Evolutionary conservation across 2,113 vertebrate species (phyloP), one percentile per base, ranked within the genome.

Genomic region (Pomatorhinus ruficollis): DNA sequence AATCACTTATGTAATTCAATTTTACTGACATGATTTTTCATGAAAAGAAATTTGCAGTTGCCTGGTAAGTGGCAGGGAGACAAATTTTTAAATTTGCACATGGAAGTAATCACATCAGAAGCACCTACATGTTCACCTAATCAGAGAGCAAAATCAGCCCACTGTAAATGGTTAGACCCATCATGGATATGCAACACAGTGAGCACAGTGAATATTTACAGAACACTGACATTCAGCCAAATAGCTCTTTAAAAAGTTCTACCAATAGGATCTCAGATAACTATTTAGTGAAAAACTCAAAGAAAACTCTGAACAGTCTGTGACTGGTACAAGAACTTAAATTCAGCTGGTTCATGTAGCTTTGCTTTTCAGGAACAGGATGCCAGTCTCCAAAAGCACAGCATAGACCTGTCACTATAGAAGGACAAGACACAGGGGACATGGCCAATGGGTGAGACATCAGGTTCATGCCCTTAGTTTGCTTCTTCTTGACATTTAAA

Each of bases 371-470:
- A 57, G n/a, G 37, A 89, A 28, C 5, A 30, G 17, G 9, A 40
- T 5, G 0, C 40, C 40, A 66, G 30, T 40, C 56, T 78, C 31
- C 68, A 56, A 71, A 84, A 84, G 4, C 47, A 53, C 12, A 60
- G 15, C 44, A 33, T 1, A 54, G n/a, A 9, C 47, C 11, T 86
- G 28, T 45, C 11, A 2, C 25, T n/a, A 10, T 1, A 69, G 18
- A 35, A 19, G 5, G 12, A 42, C 11, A 81, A 23, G 5, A 5
- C n/a, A 24, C 3, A 28, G 7, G 20, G 18, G 66, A 59, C 11
- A 25, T 5, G 0, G 0, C 21, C 7, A 70, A 31, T 1, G 3
- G 42, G 57, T 2, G 2, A 82, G 9, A 63, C 8, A 8, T 60
- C 53, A 63, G 35, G 6, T 54, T 87, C 68, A 44, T 63, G 17